Percentiles rank a stretch among this genome's conserved stretches.
phyloP scores from a whole-genome alignment of 2,113 vertebrate genomes.

The Engystomops pustulosus region DNA sequence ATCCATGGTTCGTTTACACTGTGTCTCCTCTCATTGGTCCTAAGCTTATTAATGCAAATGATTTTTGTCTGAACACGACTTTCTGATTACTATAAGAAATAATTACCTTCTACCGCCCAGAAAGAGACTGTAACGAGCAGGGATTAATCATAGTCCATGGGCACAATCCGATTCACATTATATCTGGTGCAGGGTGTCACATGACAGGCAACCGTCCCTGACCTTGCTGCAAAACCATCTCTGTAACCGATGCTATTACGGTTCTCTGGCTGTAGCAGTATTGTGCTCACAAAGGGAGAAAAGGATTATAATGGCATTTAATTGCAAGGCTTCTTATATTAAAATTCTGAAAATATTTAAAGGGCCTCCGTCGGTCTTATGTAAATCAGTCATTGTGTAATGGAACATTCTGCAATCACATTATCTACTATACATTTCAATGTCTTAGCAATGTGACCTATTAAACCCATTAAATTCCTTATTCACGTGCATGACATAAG shows the following conservation, averaged over 20 bases:
- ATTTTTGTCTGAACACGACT: conserved; percentile 79
- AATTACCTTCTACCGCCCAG: conserved; percentile 71
- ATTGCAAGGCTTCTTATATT: background rate
- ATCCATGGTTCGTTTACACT: conserved; percentile 80
- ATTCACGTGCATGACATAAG: no score
- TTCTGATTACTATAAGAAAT: conserved; percentile 75
- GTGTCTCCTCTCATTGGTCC: conserved; percentile 67
- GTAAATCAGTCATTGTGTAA: background rate
- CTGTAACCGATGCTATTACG: background rate
- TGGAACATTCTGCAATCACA: background rate
- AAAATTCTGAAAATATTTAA: background rate
- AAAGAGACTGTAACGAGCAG: conserved; percentile 30
- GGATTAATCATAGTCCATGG: conserved; percentile 46
- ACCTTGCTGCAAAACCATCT: conserved; percentile 3
- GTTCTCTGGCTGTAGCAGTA: no score
- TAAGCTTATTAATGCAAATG: conserved; percentile 81
- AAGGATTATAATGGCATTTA: background rate
- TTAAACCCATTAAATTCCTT: no score
- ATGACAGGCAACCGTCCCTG: background rate
- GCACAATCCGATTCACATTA: conserved; percentile 6
- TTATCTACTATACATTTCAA: no score
- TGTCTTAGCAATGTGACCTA: no score
- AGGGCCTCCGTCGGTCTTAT: no score
- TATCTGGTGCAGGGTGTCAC: background rate
- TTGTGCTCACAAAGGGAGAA: background rate